phyloP scores from a whole-genome alignment of 2,797 vertebrate genomes.

The Clarias pachynema region DNA sequence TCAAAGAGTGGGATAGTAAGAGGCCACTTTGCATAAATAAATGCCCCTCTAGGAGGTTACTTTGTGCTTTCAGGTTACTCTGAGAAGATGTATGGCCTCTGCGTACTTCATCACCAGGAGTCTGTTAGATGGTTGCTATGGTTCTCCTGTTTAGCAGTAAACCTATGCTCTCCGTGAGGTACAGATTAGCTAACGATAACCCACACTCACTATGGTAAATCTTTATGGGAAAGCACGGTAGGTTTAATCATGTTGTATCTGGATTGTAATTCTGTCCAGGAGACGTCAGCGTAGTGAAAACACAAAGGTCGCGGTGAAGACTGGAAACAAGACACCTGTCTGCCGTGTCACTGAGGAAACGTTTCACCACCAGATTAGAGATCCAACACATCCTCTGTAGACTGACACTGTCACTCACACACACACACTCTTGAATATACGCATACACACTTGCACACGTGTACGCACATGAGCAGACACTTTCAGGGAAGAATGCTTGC shows the following conservation, averaged over 20 bases:
- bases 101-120: neutral
- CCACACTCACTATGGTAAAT: neutral
- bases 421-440: conserved; percentile 39
- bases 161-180: neutral
- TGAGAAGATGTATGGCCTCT: neutral
- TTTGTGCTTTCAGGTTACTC: conserved; percentile 56
- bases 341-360: conserved; percentile 70
- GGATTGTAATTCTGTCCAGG: conserved; percentile 33
- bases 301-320: conserved; percentile 66
- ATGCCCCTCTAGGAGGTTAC: conserved; percentile 66
- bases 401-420: conserved; percentile 67
- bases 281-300: conserved; percentile 64
- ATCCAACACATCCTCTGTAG: conserved; percentile 66
- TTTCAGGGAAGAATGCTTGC: neutral
- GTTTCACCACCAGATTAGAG: conserved; percentile 69
- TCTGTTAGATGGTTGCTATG: conserved; percentile 2
- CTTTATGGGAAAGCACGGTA: neutral
- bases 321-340: conserved; percentile 74
- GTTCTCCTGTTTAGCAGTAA: neutral
- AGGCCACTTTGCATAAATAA: conserved; percentile 76
- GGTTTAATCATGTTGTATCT: conserved; percentile 38
- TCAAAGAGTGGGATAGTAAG: conserved; percentile 77
- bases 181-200: conserved; percentile 11
- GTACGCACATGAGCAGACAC: conserved; percentile 43
- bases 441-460: conserved; percentile 43